phyloP scores from a whole-genome alignment of 2,113 vertebrate genomes.

The Sterrhoptilus dennistouni region DNA sequence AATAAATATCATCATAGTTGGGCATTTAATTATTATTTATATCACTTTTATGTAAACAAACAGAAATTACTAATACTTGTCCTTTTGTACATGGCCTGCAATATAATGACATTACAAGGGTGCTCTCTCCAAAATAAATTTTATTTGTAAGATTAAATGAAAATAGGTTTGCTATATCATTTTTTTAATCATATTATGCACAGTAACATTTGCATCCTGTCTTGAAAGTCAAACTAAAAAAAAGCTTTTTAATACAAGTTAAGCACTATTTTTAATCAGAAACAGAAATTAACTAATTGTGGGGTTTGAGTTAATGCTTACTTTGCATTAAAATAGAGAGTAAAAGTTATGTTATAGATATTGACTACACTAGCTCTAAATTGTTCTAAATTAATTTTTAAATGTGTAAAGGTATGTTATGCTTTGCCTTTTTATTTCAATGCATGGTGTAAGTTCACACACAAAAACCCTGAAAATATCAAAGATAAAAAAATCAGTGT shows the following conservation, averaged over 20 bases:
- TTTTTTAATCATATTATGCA: background rate
- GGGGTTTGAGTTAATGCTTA: background rate
- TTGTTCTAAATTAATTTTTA: background rate
- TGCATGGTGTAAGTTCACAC: background rate
- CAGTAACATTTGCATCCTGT: background rate
- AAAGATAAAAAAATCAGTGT: background rate
- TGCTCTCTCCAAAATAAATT: conserved; percentile 24
- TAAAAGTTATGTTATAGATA: background rate
- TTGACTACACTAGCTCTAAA: background rate
- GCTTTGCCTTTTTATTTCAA: background rate
- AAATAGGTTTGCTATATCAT: background rate
- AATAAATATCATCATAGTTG: background rate
- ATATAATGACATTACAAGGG: background rate
- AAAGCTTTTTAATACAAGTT: background rate
- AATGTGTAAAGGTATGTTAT: background rate
- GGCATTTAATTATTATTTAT: background rate
- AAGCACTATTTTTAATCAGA: conserved; percentile 16
- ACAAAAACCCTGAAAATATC: background rate
- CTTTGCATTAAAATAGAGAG: background rate
- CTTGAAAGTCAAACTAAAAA: conserved; percentile 1
- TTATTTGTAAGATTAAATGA: background rate
- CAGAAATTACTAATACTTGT: background rate
- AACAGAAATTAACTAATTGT: conserved; percentile 16
- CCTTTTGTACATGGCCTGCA: background rate
- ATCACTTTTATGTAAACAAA: background rate